A percentile compares a stretch with the other conserved stretches of the same genome.
These are phyloP conservation scores for Bungarus multicinctus DNA, from an alignment of 2,113 vertebrate species.

Conservation along the genomic window DNA sequence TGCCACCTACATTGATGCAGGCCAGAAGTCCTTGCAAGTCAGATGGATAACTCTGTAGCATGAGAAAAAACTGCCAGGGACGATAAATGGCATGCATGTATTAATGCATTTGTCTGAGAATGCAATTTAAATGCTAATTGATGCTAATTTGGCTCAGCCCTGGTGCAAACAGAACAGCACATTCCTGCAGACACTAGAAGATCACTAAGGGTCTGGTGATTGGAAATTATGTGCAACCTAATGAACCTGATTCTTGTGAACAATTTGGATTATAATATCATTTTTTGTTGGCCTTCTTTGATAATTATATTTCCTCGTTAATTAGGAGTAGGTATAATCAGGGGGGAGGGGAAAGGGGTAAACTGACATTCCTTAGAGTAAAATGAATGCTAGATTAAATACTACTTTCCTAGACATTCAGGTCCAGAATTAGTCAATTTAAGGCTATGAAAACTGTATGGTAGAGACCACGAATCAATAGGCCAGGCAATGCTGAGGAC, in stretches of 20 bases:
- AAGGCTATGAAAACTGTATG: background rate
- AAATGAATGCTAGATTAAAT: background rate
- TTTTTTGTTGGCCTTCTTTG: conserved; percentile 19
- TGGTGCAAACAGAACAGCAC: conserved; percentile 17
- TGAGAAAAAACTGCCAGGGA: conserved; percentile 34
- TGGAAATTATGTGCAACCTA: background rate
- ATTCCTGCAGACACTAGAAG: conserved; percentile 22
- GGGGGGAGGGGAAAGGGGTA: background rate
- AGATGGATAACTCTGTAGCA: conserved; percentile 52
- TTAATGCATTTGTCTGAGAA: conserved; percentile 51
- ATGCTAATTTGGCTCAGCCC: conserved; percentile 51
- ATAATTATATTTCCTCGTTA: background rate
- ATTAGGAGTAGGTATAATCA: conserved; percentile 19
- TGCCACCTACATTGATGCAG: conserved; percentile 40
- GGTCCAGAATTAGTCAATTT: background rate
- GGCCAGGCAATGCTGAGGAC: background rate
- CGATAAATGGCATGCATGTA: conserved; percentile 45
- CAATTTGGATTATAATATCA: background rate
- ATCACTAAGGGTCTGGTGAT: background rate
- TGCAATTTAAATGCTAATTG: conserved; percentile 66
- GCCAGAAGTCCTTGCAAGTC: conserved; percentile 36
- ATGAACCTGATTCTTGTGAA: conserved; percentile 1
- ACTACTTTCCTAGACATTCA: background rate
- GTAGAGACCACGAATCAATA: background rate
- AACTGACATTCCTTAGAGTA: background rate